Base-by-base conservation (phyloP, 2,113 vertebrate species). In the Pelecanus crispus region DNA sequence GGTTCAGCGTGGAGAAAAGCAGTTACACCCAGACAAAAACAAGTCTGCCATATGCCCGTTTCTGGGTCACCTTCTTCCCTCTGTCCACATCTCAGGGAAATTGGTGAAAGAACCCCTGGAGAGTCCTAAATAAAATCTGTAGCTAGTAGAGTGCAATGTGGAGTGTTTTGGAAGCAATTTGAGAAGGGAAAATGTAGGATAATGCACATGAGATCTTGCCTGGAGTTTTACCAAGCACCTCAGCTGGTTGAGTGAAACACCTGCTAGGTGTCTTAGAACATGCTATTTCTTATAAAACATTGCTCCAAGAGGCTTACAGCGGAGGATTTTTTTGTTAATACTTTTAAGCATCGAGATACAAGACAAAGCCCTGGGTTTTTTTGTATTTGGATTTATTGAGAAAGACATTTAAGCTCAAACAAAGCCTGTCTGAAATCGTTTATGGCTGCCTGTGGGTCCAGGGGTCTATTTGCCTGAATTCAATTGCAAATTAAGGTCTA, bases 31-130 rank as follows among this genome's bases (percentile, higher is more conserved):
- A 10, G 92, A 10, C 9, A 4, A 47, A 38, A 0, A 56, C 38
- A 28, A 32, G 47, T 24, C 81, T 11, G 72, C 24, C 2, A 1
- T 5, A 9, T 34, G 81, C 61, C 66, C 3, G 0, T 42, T 5
- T 52, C 17, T 1, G 58, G 88, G 83, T 94, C 92, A 88, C 88
- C 93, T 92, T 72, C 90, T 24, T 90, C 58, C 65, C 72, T 55
- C n/a, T 47, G 44, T 6, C 67, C 14, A 5, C 32, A 2, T 18
- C 61, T 31, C 2, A 0, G 21, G 44, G 53, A 53, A 42, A 36
- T 17, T 8, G 0, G 2, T 19, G 38, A 26, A 22, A 40, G 61
- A 9, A 53, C 17, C 25, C 66, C 34, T 5, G 0, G 47, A 6
- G 74, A 53, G 45, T 3, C 66, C 28, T 6, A 7, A 44, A 20